Evolutionary conservation across 2,113 vertebrate species (phyloP).

Genomic region (Phodopus roborovskii): DNA sequence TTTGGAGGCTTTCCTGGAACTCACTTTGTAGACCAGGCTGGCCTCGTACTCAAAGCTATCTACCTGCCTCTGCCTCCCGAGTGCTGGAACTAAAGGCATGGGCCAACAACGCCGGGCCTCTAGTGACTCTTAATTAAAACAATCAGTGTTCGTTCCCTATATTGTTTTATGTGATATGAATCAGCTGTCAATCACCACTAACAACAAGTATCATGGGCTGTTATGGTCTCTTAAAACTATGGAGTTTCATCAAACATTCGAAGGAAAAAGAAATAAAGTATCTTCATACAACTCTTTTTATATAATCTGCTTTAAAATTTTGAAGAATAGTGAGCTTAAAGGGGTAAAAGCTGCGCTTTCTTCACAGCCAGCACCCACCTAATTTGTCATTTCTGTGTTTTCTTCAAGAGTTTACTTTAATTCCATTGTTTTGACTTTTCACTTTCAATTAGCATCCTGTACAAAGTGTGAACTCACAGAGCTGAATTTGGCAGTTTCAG

Average conservation of each 20-base stretch:
- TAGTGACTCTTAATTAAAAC: neutral
- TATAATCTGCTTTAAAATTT: slow-evolving; percentile 47
- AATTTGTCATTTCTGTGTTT: slow-evolving; percentile 66
- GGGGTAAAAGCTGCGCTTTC: slow-evolving; percentile 2
- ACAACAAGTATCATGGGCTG: slow-evolving; percentile 34
- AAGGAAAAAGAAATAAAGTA: neutral
- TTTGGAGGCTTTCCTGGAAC: too few relatives aligned
- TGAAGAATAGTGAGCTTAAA: slow-evolving; percentile 43
- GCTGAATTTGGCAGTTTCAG: slow-evolving; percentile 48
- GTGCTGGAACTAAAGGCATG: too few relatives aligned
- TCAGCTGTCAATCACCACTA: slow-evolving; percentile 1
- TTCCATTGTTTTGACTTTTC: slow-evolving; percentile 68
- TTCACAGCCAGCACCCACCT: neutral
- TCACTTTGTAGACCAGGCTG: too few relatives aligned
- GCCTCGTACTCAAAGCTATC: too few relatives aligned
- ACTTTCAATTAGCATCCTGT: slow-evolving; percentile 69
- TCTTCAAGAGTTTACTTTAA: slow-evolving; percentile 58
- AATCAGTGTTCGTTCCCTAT: slow-evolving; percentile 8
- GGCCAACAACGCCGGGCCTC: neutral
- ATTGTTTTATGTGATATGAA: slow-evolving; percentile 33
- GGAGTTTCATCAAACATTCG: neutral
- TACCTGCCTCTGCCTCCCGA: too few relatives aligned
- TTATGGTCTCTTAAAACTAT: slow-evolving; percentile 13
- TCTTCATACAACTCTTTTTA: slow-evolving; percentile 44
- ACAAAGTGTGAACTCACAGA: slow-evolving; percentile 65